Evolutionary conservation across 2,113 vertebrate species (phyloP).

Genomic region (Brienomyrus longianalis): DNA sequence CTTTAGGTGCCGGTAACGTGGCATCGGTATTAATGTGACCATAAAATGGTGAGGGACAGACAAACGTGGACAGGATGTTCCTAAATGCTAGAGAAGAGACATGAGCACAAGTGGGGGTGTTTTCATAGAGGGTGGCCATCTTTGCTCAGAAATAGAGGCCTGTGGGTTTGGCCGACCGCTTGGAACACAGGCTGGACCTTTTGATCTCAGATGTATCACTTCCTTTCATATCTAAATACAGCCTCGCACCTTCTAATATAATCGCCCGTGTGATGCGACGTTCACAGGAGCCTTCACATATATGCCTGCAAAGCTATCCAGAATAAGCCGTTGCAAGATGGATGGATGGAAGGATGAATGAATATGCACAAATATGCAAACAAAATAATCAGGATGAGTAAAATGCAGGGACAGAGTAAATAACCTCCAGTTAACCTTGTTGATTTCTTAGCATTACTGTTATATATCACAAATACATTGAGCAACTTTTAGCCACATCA

Average conservation of each 20-base stretch:
- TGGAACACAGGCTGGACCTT: slow-evolving; percentile 19
- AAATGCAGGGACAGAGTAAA: not conserved
- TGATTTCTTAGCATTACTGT: not conserved
- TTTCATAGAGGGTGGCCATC: slow-evolving; percentile 35
- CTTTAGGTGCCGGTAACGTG: not conserved
- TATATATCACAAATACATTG: not conserved
- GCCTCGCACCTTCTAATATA: not conserved
- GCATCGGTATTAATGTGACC: not conserved
- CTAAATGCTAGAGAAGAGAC: slow-evolving; percentile 30
- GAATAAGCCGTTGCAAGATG: not conserved
- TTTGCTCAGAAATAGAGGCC: slow-evolving; percentile 35
- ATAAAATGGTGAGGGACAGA: not conserved
- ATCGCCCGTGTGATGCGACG: not conserved
- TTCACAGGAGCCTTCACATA: not conserved
- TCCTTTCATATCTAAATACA: slow-evolving; percentile 31
- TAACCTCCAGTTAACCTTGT: too few species aligned
- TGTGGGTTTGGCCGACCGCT: slow-evolving; percentile 5
- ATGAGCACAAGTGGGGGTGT: slow-evolving; percentile 30
- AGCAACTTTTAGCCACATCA: not conserved
- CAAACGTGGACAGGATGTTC: not conserved
- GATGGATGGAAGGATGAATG: not conserved
- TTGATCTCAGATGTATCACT: slow-evolving; percentile 44
- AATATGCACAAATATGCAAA: not conserved
- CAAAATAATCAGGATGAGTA: not conserved
- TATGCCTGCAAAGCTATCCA: not conserved